A percentile compares a stretch with the other conserved stretches of the same genome.
These are phyloP conservation scores for Myotis planiceps DNA, from an alignment of 2,797 vertebrate species.

Conservation along the genomic window DNA sequence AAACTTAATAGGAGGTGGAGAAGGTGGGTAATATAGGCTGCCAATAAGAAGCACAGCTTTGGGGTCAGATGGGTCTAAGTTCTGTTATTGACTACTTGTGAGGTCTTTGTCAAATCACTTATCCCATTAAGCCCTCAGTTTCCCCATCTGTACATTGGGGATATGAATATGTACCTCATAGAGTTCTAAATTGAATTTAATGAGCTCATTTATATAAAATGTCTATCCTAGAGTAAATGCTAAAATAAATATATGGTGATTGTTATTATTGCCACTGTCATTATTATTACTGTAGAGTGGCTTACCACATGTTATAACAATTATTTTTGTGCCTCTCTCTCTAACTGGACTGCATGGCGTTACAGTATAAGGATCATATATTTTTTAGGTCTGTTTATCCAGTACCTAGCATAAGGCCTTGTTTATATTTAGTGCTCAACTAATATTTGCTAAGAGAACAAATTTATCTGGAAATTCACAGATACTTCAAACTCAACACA, in stretches of 20 bases:
- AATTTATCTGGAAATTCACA: background rate
- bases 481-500: background rate
- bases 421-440: background rate
- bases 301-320: background rate
- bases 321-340: background rate
- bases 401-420: background rate
- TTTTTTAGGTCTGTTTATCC: background rate
- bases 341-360: background rate
- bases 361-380: background rate
- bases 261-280: background rate
- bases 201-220: constrained; percentile 2
- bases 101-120: background rate
- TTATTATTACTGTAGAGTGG: background rate
- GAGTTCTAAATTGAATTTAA: background rate
- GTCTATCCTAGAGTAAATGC: background rate
- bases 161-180: background rate
- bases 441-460: background rate
- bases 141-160: background rate
- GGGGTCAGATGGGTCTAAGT: background rate
- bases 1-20: background rate
- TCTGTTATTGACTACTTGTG: background rate
- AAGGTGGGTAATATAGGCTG: background rate
- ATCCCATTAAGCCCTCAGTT: background rate
- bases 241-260: background rate
- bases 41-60: background rate